Evolutionary conservation across 2,888 invertebrate genomes (phyloP).

Genomic region (Euphydryas editha): DNA sequence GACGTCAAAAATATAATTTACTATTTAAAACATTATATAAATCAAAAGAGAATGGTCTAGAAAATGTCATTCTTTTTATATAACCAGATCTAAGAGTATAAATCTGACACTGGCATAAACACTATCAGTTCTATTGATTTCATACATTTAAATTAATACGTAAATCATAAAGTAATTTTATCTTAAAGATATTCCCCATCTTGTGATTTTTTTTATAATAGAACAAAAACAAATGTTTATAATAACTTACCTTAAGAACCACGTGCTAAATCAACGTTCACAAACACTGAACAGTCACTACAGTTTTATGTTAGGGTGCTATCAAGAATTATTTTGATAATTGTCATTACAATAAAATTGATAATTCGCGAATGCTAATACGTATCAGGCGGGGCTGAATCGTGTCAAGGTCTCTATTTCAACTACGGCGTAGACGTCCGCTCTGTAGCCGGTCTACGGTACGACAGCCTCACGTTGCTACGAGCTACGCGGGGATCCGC

Average conservation of each 20-base stretch:
- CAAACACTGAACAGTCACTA: constrained; percentile 15
- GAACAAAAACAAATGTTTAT: constrained; percentile 5
- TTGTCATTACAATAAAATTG: constrained; percentile 34
- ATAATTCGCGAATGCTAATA: constrained; percentile 41
- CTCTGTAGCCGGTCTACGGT: constrained; percentile 75
- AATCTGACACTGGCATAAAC: neutral
- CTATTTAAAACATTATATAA: no score
- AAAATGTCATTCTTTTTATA: no score
- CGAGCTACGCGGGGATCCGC: constrained; percentile 80
- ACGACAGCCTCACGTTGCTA: constrained; percentile 81
- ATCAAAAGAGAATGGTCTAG: no score
- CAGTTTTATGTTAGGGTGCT: constrained; percentile 21
- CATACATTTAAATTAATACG: neutral
- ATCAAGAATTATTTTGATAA: constrained; percentile 34
- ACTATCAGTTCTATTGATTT: neutral
- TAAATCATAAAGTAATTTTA: neutral
- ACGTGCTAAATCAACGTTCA: constrained; percentile 15
- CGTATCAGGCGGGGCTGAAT: constrained; percentile 66
- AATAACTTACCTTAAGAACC: constrained; percentile 20
- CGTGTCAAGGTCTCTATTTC: constrained; percentile 70
- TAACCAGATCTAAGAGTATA: no score
- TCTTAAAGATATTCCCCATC: neutral
- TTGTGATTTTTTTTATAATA: constrained; percentile 18
- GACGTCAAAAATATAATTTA: no score
- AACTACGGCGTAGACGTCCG: constrained; percentile 76